A percentile compares a stretch with the other conserved stretches of the same genome.
These are phyloP conservation scores for Trididemnum miniatum DNA, from an alignment of 23 tunicate species.

Conservation along the genomic window DNA sequence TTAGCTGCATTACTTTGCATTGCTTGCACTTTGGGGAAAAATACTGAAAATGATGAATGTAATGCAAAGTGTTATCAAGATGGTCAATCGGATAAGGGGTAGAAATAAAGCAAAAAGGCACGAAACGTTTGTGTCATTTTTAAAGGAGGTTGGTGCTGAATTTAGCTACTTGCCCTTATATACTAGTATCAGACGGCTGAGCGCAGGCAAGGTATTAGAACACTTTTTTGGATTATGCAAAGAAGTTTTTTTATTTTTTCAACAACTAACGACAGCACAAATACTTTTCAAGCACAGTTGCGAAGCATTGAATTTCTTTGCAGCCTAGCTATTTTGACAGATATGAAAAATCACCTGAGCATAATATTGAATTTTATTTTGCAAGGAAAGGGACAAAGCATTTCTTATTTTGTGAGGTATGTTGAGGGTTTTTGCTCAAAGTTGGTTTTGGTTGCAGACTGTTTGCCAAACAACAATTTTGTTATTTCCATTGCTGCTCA, in stretches of 20 bases:
- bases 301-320: constrained; percentile 35
- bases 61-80: constrained; percentile 17
- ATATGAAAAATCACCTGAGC: constrained; percentile 39
- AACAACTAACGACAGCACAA: constrained; percentile 3
- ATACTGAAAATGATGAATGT: constrained; percentile 22
- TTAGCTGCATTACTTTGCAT: constrained; percentile 15
- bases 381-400: constrained; percentile 42
- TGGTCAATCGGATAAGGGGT: constrained; percentile 19
- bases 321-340: constrained; percentile 7
- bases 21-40: constrained; percentile 17
- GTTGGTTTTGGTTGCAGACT: background rate
- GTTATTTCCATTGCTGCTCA: constrained; percentile 21
- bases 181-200: constrained; percentile 27
- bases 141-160: constrained; percentile 5
- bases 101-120: constrained; percentile 22
- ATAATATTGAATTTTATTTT: constrained; percentile 30
- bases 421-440: constrained; percentile 34
- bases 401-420: constrained; percentile 25
- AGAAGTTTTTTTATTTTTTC: constrained; percentile 28
- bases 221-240: constrained; percentile 24
- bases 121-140: constrained; percentile 9
- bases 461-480: constrained; percentile 8
- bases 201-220: constrained; percentile 15
- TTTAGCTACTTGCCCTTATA: constrained; percentile 1
- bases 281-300: constrained; percentile 25